Percentiles rank a stretch among this genome's conserved stretches.
Evolutionary conservation across 2,797 vertebrate species (phyloP).

Genomic region (Xyrichtys novacula): DNA sequence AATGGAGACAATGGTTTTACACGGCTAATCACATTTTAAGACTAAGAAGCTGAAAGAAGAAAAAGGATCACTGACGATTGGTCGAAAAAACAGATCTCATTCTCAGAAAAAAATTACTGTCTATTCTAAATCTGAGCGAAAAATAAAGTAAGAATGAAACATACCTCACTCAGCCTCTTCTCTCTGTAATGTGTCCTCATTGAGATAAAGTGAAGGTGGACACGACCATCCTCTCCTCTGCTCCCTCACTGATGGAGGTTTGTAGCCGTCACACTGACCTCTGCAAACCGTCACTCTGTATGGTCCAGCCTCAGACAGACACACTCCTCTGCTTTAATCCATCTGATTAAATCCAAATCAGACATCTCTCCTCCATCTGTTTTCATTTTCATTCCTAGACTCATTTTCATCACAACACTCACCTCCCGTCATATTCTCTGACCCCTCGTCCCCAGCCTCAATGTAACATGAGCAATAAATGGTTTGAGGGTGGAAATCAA

Average conservation of each 20-base stretch:
- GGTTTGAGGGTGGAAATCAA: slow-evolving; percentile 15
- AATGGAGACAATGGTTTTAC: too few relatives aligned
- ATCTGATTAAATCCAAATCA: slow-evolving; percentile 77
- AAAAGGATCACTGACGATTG: slow-evolving; percentile 40
- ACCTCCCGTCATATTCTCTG: slow-evolving; percentile 11
- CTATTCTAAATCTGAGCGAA: neutral
- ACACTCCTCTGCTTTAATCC: slow-evolving; percentile 74
- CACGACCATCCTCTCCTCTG: slow-evolving; percentile 20
- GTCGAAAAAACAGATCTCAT: slow-evolving; percentile 21
- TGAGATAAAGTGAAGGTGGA: slow-evolving; percentile 4
- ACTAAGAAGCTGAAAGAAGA: slow-evolving; percentile 43
- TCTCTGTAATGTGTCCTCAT: slow-evolving; percentile 35
- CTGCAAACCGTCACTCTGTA: slow-evolving; percentile 43
- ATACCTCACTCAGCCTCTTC: slow-evolving; percentile 56
- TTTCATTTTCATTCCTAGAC: slow-evolving; percentile 73
- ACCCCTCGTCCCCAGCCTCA: slow-evolving; percentile 4
- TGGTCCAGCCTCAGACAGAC: slow-evolving; percentile 37
- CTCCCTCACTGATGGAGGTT: slow-evolving; percentile 79
- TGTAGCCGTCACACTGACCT: slow-evolving; percentile 52
- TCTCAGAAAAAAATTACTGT: slow-evolving; percentile 49
- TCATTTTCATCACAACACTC: slow-evolving; percentile 58
- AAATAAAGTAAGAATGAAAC: slow-evolving; percentile 12
- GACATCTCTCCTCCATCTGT: slow-evolving; percentile 78
- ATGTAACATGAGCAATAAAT: slow-evolving; percentile 1
- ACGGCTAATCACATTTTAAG: slow-evolving; percentile 58